A percentile compares a stretch with the other conserved stretches of the same genome.
These are phyloP conservation scores for Poeciliopsis turrubarensis DNA, from an alignment of 2,113 vertebrate genomes.

Conservation along the genomic window DNA sequence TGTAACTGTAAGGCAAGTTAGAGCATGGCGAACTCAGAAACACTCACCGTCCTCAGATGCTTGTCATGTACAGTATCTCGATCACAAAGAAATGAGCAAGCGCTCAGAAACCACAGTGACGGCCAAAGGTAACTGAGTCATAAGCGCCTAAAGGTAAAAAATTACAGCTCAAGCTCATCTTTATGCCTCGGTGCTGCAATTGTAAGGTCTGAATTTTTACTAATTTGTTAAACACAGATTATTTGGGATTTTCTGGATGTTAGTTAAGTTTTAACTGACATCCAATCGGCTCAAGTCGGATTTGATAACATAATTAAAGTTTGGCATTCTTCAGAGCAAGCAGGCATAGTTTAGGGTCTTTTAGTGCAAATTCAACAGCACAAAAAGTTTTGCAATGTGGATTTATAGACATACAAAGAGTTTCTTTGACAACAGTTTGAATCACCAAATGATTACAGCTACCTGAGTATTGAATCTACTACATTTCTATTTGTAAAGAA, in stretches of 20 bases:
- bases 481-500: background rate
- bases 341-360: background rate
- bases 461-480: background rate
- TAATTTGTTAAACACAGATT: background rate
- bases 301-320: background rate
- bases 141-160: constrained; percentile 9
- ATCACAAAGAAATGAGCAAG: constrained; percentile 8
- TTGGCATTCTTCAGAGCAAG: background rate
- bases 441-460: background rate
- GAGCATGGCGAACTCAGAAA: constrained; percentile 40
- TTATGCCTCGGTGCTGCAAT: background rate
- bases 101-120: constrained; percentile 20
- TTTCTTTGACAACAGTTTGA: background rate
- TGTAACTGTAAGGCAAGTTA: constrained; percentile 54
- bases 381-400: background rate
- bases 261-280: background rate
- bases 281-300: too few relatives aligned
- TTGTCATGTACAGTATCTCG: constrained; percentile 24
- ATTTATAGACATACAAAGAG: background rate
- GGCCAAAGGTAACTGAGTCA: background rate
- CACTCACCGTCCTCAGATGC: constrained; percentile 34
- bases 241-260: background rate
- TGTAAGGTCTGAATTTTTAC: background rate
- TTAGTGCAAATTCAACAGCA: background rate
- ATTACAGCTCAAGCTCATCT: background rate